Conservation (phyloP, 2,888 invertebrate species). For the Argynnis bischoffii region DNA sequence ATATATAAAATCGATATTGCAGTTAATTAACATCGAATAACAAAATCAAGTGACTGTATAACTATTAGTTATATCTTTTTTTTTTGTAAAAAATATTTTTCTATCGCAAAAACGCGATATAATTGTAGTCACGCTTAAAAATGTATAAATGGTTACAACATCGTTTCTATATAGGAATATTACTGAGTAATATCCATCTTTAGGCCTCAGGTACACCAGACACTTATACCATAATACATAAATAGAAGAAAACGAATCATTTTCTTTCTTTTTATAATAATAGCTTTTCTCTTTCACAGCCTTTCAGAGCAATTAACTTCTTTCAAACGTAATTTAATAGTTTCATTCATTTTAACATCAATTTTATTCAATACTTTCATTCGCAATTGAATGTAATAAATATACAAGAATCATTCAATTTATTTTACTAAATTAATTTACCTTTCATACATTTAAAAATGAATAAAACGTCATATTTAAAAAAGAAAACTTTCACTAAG, state of each 20-base stretch:
- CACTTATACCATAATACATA: constrained; percentile 28
- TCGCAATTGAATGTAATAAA: constrained; percentile 3
- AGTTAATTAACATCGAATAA: constrained; percentile 9
- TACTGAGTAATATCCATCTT: constrained; percentile 26
- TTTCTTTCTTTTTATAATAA: constrained; percentile 10
- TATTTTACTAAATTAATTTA: not conserved
- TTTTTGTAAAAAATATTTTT: constrained; percentile 10
- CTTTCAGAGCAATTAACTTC: constrained; percentile 23
- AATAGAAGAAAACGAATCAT: constrained; percentile 10
- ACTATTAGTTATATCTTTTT: not conserved
- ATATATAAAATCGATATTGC: not conserved
- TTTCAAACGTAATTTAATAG: constrained; percentile 5
- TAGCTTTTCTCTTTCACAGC: constrained; percentile 23
- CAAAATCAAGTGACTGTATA: not conserved
- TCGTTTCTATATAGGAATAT: constrained; percentile 28
- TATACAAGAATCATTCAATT: constrained; percentile 2
- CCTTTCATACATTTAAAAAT: not conserved
- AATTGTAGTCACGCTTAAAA: constrained; percentile 13
- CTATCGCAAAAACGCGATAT: constrained; percentile 18
- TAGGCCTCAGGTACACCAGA: constrained; percentile 37
- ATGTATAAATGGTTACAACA: constrained; percentile 9
- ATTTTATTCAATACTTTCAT: not conserved
- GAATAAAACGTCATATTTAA: not conserved
- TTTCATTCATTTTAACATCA: not conserved
- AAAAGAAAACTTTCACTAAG: too few species aligned